A percentile compares a stretch with the other conserved stretches of the same genome.
Evolutionary conservation across 2,113 vertebrate genomes (phyloP).

Genomic region (Lepus timidus): DNA sequence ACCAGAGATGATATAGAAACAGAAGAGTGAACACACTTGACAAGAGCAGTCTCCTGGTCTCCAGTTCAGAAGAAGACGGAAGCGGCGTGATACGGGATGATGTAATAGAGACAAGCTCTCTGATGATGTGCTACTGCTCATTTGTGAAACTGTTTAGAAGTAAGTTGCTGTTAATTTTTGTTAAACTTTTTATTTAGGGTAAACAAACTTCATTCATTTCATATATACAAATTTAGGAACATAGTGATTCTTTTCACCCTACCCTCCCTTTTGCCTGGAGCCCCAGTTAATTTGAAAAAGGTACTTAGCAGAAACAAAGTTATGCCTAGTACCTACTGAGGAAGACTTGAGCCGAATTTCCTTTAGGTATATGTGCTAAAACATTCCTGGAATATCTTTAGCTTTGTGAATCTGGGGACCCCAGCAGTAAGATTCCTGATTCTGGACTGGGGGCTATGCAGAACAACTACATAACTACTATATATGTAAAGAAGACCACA

Average conservation of each 20-base stretch:
- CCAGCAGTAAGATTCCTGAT: not conserved
- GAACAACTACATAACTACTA: not conserved
- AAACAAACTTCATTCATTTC: no score
- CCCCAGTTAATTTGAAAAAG: not conserved
- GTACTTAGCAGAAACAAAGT: not conserved
- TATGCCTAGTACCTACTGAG: not conserved
- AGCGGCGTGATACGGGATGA: no score
- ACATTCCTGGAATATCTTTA: not conserved
- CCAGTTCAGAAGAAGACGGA: not conserved
- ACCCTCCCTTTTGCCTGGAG: not conserved
- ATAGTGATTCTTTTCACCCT: no score
- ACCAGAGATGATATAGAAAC: not conserved
- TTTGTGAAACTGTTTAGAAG: not conserved
- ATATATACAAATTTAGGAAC: no score
- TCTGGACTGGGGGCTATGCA: not conserved
- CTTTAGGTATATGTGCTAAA: not conserved
- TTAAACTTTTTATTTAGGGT: no score
- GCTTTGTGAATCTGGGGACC: accelerated
- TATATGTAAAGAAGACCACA: not conserved
- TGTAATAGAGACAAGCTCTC: not conserved
- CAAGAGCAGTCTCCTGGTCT: not conserved
- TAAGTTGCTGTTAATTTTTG: not conserved
- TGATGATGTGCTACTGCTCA: not conserved
- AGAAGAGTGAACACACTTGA: not conserved
- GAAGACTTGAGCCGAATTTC: not conserved